These are phyloP conservation scores for Julus scandinavius DNA, from an alignment of 2,888 invertebrate genomes.

Conservation along the genomic window DNA sequence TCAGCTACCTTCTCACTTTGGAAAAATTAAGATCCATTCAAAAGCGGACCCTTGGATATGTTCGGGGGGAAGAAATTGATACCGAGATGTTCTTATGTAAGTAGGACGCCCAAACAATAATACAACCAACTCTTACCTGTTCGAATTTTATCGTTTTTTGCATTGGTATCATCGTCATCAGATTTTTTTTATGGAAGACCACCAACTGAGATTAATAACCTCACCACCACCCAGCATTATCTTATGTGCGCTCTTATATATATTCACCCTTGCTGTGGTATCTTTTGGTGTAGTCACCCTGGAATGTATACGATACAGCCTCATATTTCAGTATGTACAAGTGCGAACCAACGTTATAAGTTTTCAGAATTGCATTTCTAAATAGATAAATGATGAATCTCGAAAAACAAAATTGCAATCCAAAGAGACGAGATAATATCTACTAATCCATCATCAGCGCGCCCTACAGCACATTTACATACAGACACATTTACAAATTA, in stretches of 20 bases:
- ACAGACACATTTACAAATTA: too few species aligned
- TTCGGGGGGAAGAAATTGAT: background rate
- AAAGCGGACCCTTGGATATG: background rate
- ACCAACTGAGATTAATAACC: constrained; percentile 35
- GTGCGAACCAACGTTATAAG: too few species aligned
- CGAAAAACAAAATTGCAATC: too few species aligned
- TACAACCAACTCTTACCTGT: background rate
- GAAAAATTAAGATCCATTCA: constrained; percentile 30
- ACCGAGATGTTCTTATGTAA: background rate
- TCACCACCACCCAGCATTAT: background rate
- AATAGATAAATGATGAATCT: too few species aligned
- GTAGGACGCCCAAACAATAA: background rate
- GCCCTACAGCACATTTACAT: too few species aligned
- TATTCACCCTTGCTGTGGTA: background rate
- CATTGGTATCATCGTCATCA: background rate
- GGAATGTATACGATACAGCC: background rate
- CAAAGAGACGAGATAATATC: too few species aligned
- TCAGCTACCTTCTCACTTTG: background rate
- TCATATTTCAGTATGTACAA: background rate
- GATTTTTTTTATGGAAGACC: constrained; percentile 34
- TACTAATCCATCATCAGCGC: too few species aligned
- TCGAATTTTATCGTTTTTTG: background rate
- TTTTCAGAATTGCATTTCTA: too few species aligned
- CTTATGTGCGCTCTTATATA: background rate
- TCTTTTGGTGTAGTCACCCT: background rate